Percentiles rank a stretch among this genome's conserved stretches.
phyloP scores from a whole-genome alignment of 2,888 invertebrate species.

The Stomorhina lunata region DNA sequence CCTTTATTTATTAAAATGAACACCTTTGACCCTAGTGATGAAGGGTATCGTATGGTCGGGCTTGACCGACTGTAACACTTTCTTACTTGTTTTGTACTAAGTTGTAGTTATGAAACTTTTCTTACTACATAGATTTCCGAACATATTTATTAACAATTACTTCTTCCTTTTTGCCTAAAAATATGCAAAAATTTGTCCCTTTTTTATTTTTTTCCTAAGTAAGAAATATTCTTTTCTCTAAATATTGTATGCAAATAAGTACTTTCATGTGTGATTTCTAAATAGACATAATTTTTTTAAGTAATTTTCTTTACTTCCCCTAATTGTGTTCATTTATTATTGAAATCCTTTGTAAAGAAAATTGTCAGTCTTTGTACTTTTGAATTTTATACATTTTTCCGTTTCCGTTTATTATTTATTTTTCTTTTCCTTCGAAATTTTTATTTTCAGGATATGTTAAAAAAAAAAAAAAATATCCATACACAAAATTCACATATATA shows the following conservation, averaged over 20 bases:
- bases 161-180: not conserved
- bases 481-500: not conserved
- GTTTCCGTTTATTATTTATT: conserved; percentile 13
- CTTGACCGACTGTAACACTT: too few species aligned
- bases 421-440: not conserved
- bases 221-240: not conserved
- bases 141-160: not conserved
- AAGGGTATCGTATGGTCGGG: too few species aligned
- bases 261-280: conserved; percentile 9
- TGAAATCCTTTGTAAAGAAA: conserved; percentile 26
- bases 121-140: not conserved
- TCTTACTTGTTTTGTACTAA: not conserved
- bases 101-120: not conserved
- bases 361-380: conserved; percentile 17
- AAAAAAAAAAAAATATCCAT: not conserved
- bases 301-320: not conserved
- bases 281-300: conserved; percentile 17
- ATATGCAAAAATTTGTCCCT: not conserved
- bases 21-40: too few species aligned
- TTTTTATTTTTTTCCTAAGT: not conserved
- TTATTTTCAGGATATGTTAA: conserved; percentile 13
- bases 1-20: too few species aligned
- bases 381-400: not conserved
- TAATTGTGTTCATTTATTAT: not conserved
- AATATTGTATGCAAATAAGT: conserved; percentile 1